Base-by-base conservation (phyloP, 2,888 invertebrate genomes). In the Cactoblastis cactorum region DNA sequence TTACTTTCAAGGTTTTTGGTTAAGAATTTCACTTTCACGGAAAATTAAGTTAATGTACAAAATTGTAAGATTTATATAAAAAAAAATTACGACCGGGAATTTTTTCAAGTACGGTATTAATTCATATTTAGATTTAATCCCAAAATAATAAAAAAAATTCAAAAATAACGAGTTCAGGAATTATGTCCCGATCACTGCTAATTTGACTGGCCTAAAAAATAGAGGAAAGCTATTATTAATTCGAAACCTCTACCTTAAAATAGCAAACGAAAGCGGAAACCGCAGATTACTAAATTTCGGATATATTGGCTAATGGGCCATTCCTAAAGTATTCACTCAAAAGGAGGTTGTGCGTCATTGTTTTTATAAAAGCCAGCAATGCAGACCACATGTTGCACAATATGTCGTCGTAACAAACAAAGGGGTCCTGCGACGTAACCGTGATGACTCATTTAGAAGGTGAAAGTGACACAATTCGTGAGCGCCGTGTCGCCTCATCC, bases 401-500 rank as follows among this genome's bases (percentile, higher is more conserved):
- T 74, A 66, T 65, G 71, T 73, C 69, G 70, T 71, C 50, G 55
- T 58, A 65, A 66, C 65, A 68, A 62, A 63, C 61, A 67, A 65
- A 70, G 69, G 72, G 76, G 78, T 85, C 85, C 86, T 86, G 81
- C 61, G 69, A 66, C 75, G 80, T 78, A 81, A 82, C 69, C 61
- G 67, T 62, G 56, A 66, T 86, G 87, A 86, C 67, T 86, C 86
- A 86, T 65, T 60, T 61, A 24, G 74, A 80, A 66, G 83, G 88
- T 84, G 88, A 88, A 88, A 88, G 88, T 79, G 73, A 69, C 74
- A 77, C 75, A 78, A 79, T 80, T 77, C 55, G 65, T 65, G 38
- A 41, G 43, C 28, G 28, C 63, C 54, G 56, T 71, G 35, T 18
- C 46, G 34, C 43, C 14, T 28, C 43, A 43, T 43, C 43, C 43